Evolutionary conservation across 2,888 invertebrate species (phyloP).

Genomic region (Hedychridium roseum): DNA sequence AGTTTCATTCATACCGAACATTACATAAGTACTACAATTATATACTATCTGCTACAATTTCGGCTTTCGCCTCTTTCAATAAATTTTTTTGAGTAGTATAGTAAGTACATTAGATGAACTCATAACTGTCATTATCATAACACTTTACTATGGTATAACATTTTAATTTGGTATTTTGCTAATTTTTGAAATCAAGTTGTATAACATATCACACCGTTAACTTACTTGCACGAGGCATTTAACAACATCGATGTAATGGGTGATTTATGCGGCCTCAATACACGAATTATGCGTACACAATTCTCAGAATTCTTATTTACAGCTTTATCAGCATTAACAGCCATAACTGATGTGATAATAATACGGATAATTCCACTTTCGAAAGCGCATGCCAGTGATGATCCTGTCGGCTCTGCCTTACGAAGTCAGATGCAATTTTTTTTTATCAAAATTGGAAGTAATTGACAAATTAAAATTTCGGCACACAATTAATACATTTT

Average conservation of each 20-base stretch:
- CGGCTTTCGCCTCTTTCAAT: too few species aligned
- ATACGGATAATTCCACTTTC: conserved; percentile 76
- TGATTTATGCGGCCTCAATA: conserved; percentile 73
- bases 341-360: conserved; percentile 42
- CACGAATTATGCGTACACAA: conserved; percentile 55
- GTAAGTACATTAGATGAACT: too few species aligned
- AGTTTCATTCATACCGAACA: too few species aligned
- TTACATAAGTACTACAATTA: conserved; percentile 2
- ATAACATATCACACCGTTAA: too few species aligned
- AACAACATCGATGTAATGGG: conserved; percentile 71
- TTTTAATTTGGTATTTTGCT: too few species aligned
- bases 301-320: conserved; percentile 34
- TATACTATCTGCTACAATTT: too few species aligned
- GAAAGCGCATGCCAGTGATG: conserved; percentile 75
- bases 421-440: conserved; percentile 8
- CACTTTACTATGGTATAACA: too few species aligned
- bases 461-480: neutral
- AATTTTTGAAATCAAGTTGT: too few species aligned
- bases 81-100: too few species aligned
- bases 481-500: neutral
- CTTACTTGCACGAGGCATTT: conserved; percentile 64
- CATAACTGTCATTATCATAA: too few species aligned
- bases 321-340: conserved; percentile 17
- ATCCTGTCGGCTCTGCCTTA: conserved; percentile 72
- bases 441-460: too few species aligned